Evolutionary conservation across 2,113 vertebrate species (phyloP), one percentile per base, ranked within the genome.

Genomic region (Callocephalon fimbriatum): DNA sequence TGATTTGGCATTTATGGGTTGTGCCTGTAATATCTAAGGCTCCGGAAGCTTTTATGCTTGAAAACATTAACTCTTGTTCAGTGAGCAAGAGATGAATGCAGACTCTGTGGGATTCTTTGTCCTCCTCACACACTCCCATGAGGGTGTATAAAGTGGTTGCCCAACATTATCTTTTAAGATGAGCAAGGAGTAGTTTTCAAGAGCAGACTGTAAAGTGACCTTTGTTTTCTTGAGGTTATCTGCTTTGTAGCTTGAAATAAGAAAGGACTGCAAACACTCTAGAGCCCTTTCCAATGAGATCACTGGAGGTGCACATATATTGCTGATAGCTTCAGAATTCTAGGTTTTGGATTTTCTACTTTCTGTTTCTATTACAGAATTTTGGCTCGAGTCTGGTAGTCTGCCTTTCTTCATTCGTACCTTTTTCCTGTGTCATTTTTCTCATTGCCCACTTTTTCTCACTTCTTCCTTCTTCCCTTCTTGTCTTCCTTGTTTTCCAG

Each of bases 371-470:
- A 22, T 76, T 82, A 56, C 35, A 91, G 44, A 63, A 51, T 71
- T 91, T 93, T 90, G 74, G 51, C 35, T 63, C 66, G 68, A 31
- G 23, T 54, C 56, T 78, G 15, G 12, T 85, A 66, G 35, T 40
- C 44, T 0, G 1, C 58, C 71, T 82, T 82, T 63, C 6, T 75
- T 89, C 59, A 26, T 86, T 91, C 32, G 31, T 89, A 61, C 26
- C 44, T 84, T 87, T 88, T 70, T 47, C 47, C 73, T 85, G 26
- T 80, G 54, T 59, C 58, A 70, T 59, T 94, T 91, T 89, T 81
- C 73, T 93, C 70, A 18, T 45, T 78, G 38, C 76, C 76, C 70
- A 51, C 76, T 81, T 95, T 92, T 91, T 80, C 72, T 93, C 79
- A 67, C 37, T 73, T 90, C 42, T 82, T 86, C 78, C 51, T 85